Evolutionary conservation across 2,888 invertebrate species (phyloP), one percentile per base, ranked within the genome.

Genomic region (Diarsia brunnea): DNA sequence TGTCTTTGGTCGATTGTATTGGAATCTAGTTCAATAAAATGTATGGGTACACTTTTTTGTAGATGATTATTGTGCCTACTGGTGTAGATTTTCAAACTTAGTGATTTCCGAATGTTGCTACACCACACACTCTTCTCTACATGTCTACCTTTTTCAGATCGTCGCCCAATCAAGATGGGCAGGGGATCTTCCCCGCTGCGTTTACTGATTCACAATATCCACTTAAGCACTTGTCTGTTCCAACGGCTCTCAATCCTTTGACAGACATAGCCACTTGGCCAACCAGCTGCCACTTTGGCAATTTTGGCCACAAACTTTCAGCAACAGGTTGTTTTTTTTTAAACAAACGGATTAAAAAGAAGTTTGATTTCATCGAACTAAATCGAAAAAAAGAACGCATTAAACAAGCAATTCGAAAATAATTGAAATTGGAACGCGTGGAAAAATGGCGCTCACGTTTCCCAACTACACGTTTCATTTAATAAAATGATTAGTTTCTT

Each of bases 401-500:
- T 82, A 78, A 78, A 78, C 74, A 75, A 84, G 85, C 83, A 78
- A 82, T 82, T 85, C 51, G 43, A 82, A 82, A 79, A 85, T 82
- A 83, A 85, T 83, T 84, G 69, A 84, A 85, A 86, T 75, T 85
- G 78, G 79, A 85, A 84, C 75, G 85, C 82, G 76, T 73, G 75
- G 80, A 86, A 84, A 86, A 83, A 79, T 86, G 80, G 76, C 86
- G 85, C 85, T 85, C 82, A 82, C 81, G 82, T 85, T 87, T 86
- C 82, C 73, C 79, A 87, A 76, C 75, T 78, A 82, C 77, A 80
- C 84, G 87, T 88, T 88, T 87, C 82, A 87, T 90, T 89, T 89
- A 84, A 88, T 86, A 86, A 89, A 91, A 92, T 91, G 89, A 90
- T 87, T 88, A 87, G 86, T 87, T 81, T 83, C 79, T 81, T 79